phyloP scores from a whole-genome alignment of 2,113 vertebrate species.

The Scartelaos histophorus region DNA sequence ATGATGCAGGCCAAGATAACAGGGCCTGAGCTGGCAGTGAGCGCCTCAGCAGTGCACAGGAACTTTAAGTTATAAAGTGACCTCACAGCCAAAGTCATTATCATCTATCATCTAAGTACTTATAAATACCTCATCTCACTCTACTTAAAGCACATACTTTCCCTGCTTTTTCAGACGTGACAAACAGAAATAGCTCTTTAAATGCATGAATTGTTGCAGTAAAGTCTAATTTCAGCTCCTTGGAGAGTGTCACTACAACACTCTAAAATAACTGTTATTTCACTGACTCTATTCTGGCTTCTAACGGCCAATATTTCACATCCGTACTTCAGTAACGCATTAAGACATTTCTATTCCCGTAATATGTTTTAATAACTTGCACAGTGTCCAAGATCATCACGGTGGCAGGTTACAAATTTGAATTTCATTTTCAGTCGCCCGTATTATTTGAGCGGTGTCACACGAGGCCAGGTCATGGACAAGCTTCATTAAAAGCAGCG shows the following conservation, averaged over 20 bases:
- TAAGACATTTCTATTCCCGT: constrained; percentile 53
- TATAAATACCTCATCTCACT: not conserved
- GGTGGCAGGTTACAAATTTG: constrained; percentile 27
- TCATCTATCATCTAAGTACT: not conserved
- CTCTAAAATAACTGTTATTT: constrained; percentile 41
- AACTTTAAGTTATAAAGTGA: not conserved
- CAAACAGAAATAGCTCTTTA: constrained; percentile 29
- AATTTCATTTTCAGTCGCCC: constrained; percentile 26
- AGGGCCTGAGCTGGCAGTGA: too few species aligned
- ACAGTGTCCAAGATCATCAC: constrained; percentile 35
- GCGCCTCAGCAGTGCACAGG: too few species aligned
- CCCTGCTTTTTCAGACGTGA: not conserved
- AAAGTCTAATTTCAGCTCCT: constrained; percentile 14
- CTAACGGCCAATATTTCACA: constrained; percentile 47
- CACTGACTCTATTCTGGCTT: constrained; percentile 47
- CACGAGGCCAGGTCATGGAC: constrained; percentile 8
- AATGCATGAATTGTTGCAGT: constrained; percentile 7
- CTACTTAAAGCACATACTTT: constrained; percentile 7
- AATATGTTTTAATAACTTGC: constrained; percentile 42
- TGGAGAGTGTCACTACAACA: constrained; percentile 11
- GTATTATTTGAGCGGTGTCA: constrained; percentile 17
- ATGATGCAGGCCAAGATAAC: too few species aligned
- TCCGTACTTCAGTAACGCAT: constrained; percentile 47
- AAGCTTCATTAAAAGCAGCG: constrained; percentile 19
- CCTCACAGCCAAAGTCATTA: too few species aligned